These are phyloP conservation scores for Nebria brevicollis DNA, from an alignment of 2,888 invertebrate genomes.

Conservation along the genomic window DNA sequence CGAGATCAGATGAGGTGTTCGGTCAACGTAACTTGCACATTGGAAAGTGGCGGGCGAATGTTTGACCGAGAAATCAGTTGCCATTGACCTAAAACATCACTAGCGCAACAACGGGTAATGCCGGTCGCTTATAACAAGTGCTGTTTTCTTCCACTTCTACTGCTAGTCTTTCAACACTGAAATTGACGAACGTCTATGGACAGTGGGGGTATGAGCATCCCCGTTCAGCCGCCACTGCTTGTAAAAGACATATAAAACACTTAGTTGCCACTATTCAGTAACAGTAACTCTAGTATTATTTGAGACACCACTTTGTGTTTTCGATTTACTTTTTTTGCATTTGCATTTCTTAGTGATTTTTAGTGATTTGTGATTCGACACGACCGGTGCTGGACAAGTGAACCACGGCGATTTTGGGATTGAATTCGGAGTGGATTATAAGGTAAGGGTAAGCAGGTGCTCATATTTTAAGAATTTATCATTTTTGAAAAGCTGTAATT, in stretches of 20 bases:
- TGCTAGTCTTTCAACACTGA: neutral
- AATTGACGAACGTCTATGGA: neutral
- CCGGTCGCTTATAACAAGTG: neutral
- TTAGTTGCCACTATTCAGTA: neutral
- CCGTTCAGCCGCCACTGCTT: neutral
- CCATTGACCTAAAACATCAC: slow-evolving; percentile 21
- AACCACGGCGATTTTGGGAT: too few species aligned
- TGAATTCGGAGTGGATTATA: too few species aligned
- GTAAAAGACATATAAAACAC: neutral
- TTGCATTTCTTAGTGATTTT: neutral
- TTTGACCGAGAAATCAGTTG: slow-evolving; percentile 29
- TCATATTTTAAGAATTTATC: too few species aligned
- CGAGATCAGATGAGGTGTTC: neutral
- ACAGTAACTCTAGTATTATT: neutral
- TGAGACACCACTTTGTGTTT: neutral
- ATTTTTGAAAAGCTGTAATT: too few species aligned
- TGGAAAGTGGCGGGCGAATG: slow-evolving; percentile 13
- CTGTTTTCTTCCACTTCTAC: neutral
- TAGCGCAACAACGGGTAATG: neutral
- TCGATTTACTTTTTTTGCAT: neutral
- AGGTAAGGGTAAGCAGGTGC: too few species aligned
- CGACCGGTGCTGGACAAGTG: too few species aligned
- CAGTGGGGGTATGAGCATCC: slow-evolving; percentile 1
- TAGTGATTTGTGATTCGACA: neutral
- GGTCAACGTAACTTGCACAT: slow-evolving; percentile 21